phyloP scores from a whole-genome alignment of 2,797 vertebrate species.

The Florisuga fusca region DNA sequence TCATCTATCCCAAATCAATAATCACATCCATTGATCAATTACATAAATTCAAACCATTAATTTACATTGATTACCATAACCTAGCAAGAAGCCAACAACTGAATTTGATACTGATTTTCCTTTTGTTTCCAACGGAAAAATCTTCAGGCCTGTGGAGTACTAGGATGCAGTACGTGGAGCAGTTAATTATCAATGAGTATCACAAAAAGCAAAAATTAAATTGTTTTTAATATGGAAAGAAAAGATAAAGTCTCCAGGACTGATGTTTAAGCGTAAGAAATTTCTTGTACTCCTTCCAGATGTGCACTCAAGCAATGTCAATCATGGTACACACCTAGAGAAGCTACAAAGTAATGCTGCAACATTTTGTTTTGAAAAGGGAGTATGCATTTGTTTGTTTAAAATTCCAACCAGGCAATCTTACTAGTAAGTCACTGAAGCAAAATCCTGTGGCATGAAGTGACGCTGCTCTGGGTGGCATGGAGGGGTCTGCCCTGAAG shows the following conservation, averaged over 20 bases:
- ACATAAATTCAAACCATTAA: constrained; percentile 78
- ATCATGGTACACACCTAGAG: background rate
- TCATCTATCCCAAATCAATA: constrained; percentile 75
- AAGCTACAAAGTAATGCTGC: background rate
- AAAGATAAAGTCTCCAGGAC: background rate
- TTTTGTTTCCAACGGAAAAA: constrained; percentile 76
- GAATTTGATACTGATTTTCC: constrained; percentile 76
- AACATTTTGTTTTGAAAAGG: background rate
- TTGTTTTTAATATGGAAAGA: constrained; percentile 1
- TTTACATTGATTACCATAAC: constrained; percentile 76
- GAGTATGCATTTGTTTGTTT: background rate
- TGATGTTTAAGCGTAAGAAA: background rate
- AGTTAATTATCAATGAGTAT: constrained; percentile 69
- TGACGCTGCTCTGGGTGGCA: background rate
- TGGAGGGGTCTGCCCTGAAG: background rate
- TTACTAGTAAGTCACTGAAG: background rate
- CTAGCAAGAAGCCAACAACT: constrained; percentile 75
- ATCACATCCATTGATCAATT: constrained; percentile 74
- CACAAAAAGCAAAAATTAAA: constrained; percentile 31
- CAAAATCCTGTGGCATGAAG: background rate
- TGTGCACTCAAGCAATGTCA: background rate
- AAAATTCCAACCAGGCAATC: background rate
- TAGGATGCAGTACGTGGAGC: constrained; percentile 16
- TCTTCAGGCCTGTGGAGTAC: background rate
- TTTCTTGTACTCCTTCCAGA: background rate